Evolutionary conservation across 2,113 vertebrate genomes (phyloP), one percentile per base, ranked within the genome.

Genomic region (Megaptera novaeangliae): DNA sequence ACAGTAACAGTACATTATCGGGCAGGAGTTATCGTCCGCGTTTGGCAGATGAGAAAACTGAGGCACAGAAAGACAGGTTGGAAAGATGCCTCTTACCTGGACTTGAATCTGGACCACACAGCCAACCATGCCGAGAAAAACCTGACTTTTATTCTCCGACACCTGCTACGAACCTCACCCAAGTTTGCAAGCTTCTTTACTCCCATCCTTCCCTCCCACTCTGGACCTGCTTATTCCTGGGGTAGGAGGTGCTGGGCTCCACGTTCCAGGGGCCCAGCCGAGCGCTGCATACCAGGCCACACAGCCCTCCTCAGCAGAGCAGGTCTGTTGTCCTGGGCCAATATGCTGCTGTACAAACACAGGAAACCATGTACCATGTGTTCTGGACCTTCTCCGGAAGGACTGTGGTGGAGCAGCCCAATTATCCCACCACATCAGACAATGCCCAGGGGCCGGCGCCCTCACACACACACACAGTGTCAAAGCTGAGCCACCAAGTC

Each of bases 311-410:
- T 55, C 55, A 72, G 29, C 5, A 6, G n/a, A 64, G 44, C 10
- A 31, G 4, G 36, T 34, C 66, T 94, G 29, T 21, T 49, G 46
- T 69, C 44, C 44, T 57, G 15, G 6, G 20, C 49, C 66, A 59
- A 36, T 3, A 11, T 8, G 66, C 61, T 86, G 46, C 27, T 80
- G 68, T 69, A 64, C 49, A 74, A 88, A 96, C 63, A 82, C 23
- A 41, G 34, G 71, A 92, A 90, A 61, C 61, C 88, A 75, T 13
- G n/a, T 44, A 3, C 15, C 69, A 29, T 39, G 25, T 64, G 20
- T 82, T 86, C 85, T 88, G 55, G 44, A 64, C 36, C n/a, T 92
- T 92, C 92, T 94, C 57, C 81, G 36, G 64, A 92, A 97, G 57
- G 49, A 4, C 44, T 66, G 74, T 49, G 63, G 63, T 71, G 52